Evolutionary conservation across 2,888 invertebrate species (phyloP), one percentile per base, ranked within the genome.

Genomic region (Chrysina gloriosa): DNA sequence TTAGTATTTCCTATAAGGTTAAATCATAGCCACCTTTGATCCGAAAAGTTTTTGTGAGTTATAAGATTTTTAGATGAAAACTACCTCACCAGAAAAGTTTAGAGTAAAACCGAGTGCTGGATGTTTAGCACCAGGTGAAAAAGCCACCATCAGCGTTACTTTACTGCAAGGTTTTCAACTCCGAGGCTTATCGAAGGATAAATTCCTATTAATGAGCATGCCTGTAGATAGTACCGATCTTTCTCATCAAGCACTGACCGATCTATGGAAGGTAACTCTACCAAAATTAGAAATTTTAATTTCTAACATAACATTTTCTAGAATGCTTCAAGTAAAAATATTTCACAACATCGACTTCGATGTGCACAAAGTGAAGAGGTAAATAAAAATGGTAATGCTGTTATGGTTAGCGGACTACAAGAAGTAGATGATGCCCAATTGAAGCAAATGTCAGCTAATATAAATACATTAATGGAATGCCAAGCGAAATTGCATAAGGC

Each of bases 81-180:
- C 97, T 9, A 98, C 97, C 2, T 93, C 96, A 0, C 98, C 97
- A 0, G 96, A 97, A 77, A 97, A 96, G 82, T 98, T 96, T 84
- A 86, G 95, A 27, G 98, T 98, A 1, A 88, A 95, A 63, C 97
- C 97, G 0, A 95, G 94, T 76, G 89, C 91, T 3, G 97, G 97
- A 0, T 84, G 89, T 3, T 80, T 97, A 61, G 83, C 85, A 1
- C 88, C 91, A 0, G 90, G 90, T 5, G 87, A 87, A 2, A 85
- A 86, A 0, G 87, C 89, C 36, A 85, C 86, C 0, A 89, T 97
- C 0, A 86, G 87, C 36, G 92, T 97, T 1, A 89, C 90, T 2
- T 86, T 96, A 0, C 91, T 93, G 76, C 86, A 90, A 9, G 93
- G 92, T 3, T 91, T 90, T 76, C 89, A 89, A 70, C 75, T 90